Evolutionary conservation across 2,888 invertebrate genomes (phyloP), one percentile per base, ranked within the genome.

Genomic region (Cephus rjabovi): DNA sequence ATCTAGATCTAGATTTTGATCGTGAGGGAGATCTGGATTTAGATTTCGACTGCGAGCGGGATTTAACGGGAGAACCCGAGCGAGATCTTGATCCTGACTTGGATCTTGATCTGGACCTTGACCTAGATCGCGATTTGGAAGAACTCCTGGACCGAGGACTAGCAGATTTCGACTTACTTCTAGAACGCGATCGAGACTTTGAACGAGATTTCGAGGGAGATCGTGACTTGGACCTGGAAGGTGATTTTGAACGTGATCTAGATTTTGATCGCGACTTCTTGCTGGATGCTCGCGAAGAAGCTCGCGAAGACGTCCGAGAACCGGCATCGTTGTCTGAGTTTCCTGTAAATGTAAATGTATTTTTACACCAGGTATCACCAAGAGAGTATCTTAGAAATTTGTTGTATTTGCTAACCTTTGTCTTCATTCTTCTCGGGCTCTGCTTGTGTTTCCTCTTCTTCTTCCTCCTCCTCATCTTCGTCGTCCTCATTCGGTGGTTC

Each of bases 401-500:
- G 33, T n/a, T 15, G 2, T 11, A 73, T 40, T 2, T 40, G 33
- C 74, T 30, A 76, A 89, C 91, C 91, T 88, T 91, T 88, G 37
- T 89, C 88, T 81, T 90, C 85, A 83, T 85, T 84, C 87, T 90
- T 90, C 75, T 91, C 90, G 35, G 84, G 78, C 69, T 89, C 90
- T 75, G 92, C 92, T 69, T 91, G 92, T 78, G 92, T 92, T 83
- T 92, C 93, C 12, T 94, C 94, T 30, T 94, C 94, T 75, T 94
- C 94, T 1, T 95, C 95, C 15, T 95, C 94, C 6, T 95, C 95
- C n/a, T 95, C 95, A 0, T 94, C 94, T 81, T 95, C 94, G 40
- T 95, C 95, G 79, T 93, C 93, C 79, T 94, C 94, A 90, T 95
- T 95, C 6, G 96, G 94, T 3, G 98, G 97, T 90, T 98, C 98